These are phyloP conservation scores for Pluvialis apricaria DNA, from an alignment of 2,113 vertebrate species.

Conservation along the genomic window DNA sequence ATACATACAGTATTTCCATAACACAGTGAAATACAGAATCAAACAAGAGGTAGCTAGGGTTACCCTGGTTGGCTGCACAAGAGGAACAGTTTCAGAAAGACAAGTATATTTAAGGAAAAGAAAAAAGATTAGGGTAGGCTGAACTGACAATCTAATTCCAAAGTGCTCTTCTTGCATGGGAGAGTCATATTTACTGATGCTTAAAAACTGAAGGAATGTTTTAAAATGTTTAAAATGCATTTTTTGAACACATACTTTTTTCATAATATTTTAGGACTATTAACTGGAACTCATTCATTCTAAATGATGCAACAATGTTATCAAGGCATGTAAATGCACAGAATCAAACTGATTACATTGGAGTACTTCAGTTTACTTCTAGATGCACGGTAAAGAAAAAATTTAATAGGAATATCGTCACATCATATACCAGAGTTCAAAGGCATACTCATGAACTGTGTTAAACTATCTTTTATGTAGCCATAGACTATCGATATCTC, in stretches of 20 bases:
- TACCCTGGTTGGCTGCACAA: background rate
- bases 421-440: background rate
- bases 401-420: background rate
- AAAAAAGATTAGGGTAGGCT: background rate
- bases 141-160: background rate
- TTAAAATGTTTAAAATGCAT: background rate
- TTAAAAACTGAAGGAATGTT: background rate
- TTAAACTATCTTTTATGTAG: background rate
- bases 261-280: background rate
- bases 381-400: background rate
- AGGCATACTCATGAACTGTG: background rate
- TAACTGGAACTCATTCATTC: background rate
- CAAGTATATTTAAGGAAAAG: background rate
- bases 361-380: background rate
- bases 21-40: conserved; percentile 28
- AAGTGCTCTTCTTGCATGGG: background rate
- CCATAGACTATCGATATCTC: background rate
- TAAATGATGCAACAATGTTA: background rate
- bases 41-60: conserved; percentile 51
- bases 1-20: conserved; percentile 52
- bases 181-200: background rate
- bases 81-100: background rate
- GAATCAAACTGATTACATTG: background rate
- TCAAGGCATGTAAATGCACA: background rate
- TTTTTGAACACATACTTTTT: background rate